A percentile compares a stretch with the other conserved stretches of the same genome.
phyloP scores from a whole-genome alignment of 2,113 vertebrate species.

The Dascyllus trimaculatus region DNA sequence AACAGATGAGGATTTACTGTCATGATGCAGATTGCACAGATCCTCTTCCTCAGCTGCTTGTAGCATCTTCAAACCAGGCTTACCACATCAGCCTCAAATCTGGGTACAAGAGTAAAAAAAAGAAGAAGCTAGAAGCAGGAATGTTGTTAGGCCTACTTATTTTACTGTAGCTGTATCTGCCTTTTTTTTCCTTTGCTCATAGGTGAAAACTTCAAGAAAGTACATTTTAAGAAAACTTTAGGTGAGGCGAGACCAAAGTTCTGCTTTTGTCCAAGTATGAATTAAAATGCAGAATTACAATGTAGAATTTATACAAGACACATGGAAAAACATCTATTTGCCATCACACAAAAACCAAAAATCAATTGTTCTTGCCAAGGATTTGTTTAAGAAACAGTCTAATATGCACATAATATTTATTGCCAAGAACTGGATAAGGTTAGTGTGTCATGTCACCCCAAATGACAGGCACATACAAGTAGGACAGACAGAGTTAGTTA shows the following conservation, averaged over 20 bases:
- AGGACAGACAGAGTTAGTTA: too few relatives aligned
- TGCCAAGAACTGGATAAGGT: background rate
- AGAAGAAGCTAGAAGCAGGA: background rate
- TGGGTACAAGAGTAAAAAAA: background rate
- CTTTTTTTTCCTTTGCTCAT: background rate
- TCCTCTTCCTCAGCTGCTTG: constrained; percentile 25
- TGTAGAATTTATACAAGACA: background rate
- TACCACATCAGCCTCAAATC: background rate
- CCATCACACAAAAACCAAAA: background rate
- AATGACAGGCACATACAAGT: too few relatives aligned
- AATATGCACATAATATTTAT: background rate
- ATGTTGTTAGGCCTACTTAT: background rate
- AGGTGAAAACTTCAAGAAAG: background rate
- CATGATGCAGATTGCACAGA: constrained; percentile 33
- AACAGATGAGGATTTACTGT: constrained; percentile 48
- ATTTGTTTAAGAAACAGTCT: background rate
- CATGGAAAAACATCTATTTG: background rate
- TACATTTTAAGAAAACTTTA: background rate
- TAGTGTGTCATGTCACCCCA: background rate
- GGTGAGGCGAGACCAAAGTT: background rate
- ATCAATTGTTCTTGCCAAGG: background rate
- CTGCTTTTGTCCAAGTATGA: background rate
- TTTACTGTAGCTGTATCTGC: background rate
- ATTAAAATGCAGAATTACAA: background rate
- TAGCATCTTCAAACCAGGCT: constrained; percentile 23